Evolutionary conservation across 1,140 invertebrate species (phyloP).

Genomic region (Drosophila kanapiae): DNA sequence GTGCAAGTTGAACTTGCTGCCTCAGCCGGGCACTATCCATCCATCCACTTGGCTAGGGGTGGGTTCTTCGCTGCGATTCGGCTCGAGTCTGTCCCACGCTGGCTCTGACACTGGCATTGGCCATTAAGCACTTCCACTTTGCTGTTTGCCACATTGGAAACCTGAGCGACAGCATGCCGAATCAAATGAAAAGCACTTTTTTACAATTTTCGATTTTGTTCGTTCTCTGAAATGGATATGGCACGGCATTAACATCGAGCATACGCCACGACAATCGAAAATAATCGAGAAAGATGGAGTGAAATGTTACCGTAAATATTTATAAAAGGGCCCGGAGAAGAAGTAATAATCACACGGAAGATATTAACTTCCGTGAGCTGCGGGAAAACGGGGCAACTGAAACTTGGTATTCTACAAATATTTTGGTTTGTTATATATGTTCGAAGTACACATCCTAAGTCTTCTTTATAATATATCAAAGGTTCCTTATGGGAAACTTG

Average conservation of each 20-base stretch:
- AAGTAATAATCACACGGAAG: not conserved
- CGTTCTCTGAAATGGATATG: constrained; percentile 29
- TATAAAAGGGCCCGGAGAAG: not conserved
- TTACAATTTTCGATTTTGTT: constrained; percentile 61
- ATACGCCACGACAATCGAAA: constrained; percentile 16
- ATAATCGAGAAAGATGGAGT: constrained; percentile 22
- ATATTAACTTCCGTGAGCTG: not conserved
- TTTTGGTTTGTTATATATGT: not conserved
- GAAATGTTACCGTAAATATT: constrained; percentile 4
- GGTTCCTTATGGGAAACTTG: not conserved
- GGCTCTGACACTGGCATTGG: constrained; percentile 43
- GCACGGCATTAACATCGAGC: constrained; percentile 18
- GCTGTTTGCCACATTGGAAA: constrained; percentile 51
- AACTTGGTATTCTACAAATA: constrained; percentile 3
- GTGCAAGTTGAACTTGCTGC: constrained; percentile 44
- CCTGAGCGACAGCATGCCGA: constrained; percentile 71
- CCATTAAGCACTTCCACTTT: constrained; percentile 45
- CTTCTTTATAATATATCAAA: not conserved
- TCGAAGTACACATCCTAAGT: not conserved
- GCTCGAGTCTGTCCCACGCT: constrained; percentile 40
- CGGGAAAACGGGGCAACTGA: not conserved
- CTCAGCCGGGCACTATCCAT: constrained; percentile 18
- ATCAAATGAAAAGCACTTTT: constrained; percentile 75
- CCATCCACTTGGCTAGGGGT: constrained; percentile 41
- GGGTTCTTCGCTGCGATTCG: constrained; percentile 22